These are phyloP conservation scores for Hydrolagus affinis DNA, from an alignment of 2,113 vertebrate genomes.

Conservation along the genomic window DNA sequence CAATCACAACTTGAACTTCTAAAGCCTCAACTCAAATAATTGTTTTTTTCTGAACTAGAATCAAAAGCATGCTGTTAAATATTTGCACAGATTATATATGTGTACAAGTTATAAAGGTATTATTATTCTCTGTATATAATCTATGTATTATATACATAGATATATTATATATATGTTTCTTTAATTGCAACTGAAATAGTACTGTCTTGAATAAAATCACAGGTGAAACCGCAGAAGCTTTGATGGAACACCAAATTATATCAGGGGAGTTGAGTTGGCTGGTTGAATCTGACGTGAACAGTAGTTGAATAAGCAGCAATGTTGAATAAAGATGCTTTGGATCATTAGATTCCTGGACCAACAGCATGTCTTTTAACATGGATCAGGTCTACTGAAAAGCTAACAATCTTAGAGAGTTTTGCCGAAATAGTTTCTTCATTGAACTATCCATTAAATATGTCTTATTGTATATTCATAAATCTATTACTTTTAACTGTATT, in stretches of 20 bases:
- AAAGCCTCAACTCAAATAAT: not conserved
- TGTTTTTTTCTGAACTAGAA: not conserved
- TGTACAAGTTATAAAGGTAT: not conserved
- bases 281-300: too few relatives aligned
- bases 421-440: not conserved
- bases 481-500: too few relatives aligned
- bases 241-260: not conserved
- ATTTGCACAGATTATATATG: not conserved
- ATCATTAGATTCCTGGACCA: not conserved
- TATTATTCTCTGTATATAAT: too few relatives aligned
- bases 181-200: not conserved
- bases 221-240: not conserved
- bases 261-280: not conserved
- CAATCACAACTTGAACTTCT: not conserved
- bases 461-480: not conserved
- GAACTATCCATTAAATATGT: not conserved
- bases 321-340: not conserved
- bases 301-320: not conserved
- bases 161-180: not conserved
- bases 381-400: not conserved
- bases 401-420: not conserved
- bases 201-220: not conserved
- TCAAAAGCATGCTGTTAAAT: not conserved
- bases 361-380: not conserved
- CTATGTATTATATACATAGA: too few relatives aligned